Conservation (phyloP, 2,113 vertebrate species). For the Lamprotornis superbus region DNA sequence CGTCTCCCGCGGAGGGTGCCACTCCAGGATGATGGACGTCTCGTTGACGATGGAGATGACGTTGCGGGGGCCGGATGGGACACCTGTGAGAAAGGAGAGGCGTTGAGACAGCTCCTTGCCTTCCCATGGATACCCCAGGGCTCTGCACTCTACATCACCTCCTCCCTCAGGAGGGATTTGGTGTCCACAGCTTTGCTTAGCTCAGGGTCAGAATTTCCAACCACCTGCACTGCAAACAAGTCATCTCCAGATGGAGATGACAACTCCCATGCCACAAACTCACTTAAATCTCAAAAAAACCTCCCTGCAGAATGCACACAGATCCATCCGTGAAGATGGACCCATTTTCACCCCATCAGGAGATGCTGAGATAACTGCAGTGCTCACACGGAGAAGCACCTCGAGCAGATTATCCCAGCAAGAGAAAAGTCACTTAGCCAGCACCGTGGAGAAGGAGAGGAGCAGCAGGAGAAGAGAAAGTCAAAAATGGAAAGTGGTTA, state of each 20-base stretch:
- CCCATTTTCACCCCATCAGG: neutral
- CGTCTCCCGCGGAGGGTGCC: slow-evolving; percentile 91
- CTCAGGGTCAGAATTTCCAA: neutral
- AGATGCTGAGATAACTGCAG: neutral
- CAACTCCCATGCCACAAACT: neutral
- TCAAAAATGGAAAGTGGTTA: neutral
- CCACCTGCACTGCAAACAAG: neutral
- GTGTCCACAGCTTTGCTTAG: neutral
- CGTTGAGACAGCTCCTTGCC: rapidly evolving
- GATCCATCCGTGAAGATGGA: neutral
- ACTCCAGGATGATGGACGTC: slow-evolving; percentile 96
- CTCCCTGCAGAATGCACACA: rapidly evolving
- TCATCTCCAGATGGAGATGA: neutral
- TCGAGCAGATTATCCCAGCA: neutral
- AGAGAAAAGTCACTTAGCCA: neutral
- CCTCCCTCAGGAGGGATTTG: neutral
- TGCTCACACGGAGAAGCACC: neutral
- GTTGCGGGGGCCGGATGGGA: slow-evolving; percentile 92
- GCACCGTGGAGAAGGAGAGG: rapidly evolving
- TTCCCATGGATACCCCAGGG: neutral
- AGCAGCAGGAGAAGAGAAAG: neutral
- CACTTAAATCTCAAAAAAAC: neutral
- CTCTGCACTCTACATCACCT: neutral
- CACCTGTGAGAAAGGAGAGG: slow-evolving; percentile 73
- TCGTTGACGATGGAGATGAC: slow-evolving; percentile 97